Conservation (phyloP, 1,140 invertebrate genomes). For the Elysia chlorotica region DNA sequence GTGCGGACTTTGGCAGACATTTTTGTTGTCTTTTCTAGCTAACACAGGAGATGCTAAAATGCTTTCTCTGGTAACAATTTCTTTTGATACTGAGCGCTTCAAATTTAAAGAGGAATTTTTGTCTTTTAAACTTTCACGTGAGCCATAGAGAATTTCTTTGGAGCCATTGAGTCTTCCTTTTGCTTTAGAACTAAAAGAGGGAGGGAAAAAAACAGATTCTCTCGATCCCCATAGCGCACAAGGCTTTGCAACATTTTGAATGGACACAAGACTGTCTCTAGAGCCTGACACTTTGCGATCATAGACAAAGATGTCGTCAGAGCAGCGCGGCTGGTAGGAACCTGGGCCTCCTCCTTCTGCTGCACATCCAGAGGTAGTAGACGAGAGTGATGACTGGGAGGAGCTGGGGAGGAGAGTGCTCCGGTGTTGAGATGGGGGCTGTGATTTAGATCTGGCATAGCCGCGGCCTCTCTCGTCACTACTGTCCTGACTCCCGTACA, state of each 20-base stretch:
- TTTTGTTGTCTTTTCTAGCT: too few species aligned
- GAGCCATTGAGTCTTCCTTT: background rate
- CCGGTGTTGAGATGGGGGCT: slow-evolving; percentile 2
- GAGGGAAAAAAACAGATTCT: too few species aligned
- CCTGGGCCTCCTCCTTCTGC: too few species aligned
- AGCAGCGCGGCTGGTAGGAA: background rate
- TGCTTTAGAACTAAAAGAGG: slow-evolving; percentile 8
- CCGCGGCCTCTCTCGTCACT: slow-evolving; percentile 33
- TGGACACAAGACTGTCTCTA: slow-evolving; percentile 8
- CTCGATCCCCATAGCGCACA: too few species aligned
- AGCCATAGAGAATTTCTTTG: background rate
- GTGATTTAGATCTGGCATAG: slow-evolving; percentile 11
- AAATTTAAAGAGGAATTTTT: background rate
- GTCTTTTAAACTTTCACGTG: slow-evolving; percentile 4
- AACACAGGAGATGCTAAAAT: too few species aligned
- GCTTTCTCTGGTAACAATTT: too few species aligned
- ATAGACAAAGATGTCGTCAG: background rate
- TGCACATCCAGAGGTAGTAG: too few species aligned
- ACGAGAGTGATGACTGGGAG: too few species aligned
- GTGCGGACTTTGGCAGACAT: too few species aligned
- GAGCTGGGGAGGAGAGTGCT: too few species aligned
- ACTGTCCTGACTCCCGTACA: slow-evolving; percentile 10
- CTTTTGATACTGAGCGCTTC: background rate
- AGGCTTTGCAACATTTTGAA: too few species aligned
- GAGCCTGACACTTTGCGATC: background rate